Base-by-base conservation (phyloP, 2,888 invertebrate genomes). In the Hesperia comma region DNA sequence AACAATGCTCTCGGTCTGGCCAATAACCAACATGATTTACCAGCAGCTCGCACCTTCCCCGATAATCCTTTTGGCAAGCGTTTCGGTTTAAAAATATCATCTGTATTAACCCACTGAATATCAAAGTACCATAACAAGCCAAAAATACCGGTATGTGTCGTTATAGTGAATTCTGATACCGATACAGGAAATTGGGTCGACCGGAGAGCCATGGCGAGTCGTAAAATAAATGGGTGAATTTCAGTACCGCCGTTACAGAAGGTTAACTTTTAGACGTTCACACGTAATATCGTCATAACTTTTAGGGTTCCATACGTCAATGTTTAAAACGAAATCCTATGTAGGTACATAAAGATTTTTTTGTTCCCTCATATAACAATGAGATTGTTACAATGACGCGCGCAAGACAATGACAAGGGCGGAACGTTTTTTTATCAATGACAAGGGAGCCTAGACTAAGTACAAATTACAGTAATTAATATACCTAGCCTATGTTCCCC, bases 41-140 rank as follows among this genome's bases (percentile, higher is more conserved):
- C 17, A 46, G 37, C 55, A 32, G 54, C n/a, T 41, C 57, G n/a
- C 58, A 58, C 60, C 37, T 61, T n/a, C 26, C 26, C 26, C 17
- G 19, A 37, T 57, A 57, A 57, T 49, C 60, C 60, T 61, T 14
- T 61, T 61, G 60, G 60, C 61, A 61, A 61, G 51, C 61, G 51
- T 21, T 21, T 10, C 51, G 51, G 6, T 14, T 61, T 51, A 40
- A 61, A 61, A 61, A 51, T 61, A 51, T 51, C 51, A 61, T 61
- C 51, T 17, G 12, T 61, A 51, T 51, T 61, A 51, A 61, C 37
- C 61, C 61, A 61, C 17, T 61, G 61, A 51, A 61, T 61, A 61
- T 37, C 37, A 40, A 40, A 61, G 51, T 51, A 51, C 61, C 37
- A 17, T 49, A 49, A 61, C 46, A 51, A 49, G 51, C 61, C 61